Conservation (phyloP, 2,797 vertebrate genomes). For the Tokudaia tokunoshimensis region DNA sequence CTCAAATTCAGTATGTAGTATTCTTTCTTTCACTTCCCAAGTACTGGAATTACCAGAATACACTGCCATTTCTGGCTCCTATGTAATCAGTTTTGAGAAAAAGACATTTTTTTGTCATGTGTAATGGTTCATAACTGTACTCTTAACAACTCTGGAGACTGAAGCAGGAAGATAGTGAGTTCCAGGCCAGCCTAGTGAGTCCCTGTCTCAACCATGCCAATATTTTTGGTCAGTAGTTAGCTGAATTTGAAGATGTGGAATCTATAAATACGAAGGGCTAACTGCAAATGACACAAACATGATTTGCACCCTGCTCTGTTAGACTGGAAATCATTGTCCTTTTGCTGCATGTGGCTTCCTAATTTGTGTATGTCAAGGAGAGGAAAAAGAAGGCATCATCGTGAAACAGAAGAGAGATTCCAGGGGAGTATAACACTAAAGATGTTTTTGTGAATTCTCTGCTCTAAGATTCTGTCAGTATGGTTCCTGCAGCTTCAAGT, state of each 20-base stretch:
- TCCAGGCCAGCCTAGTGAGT: neutral
- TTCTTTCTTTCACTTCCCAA: neutral
- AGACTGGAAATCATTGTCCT: neutral
- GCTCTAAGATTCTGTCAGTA: conserved; percentile 3
- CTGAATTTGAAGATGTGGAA: neutral
- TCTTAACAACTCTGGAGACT: neutral
- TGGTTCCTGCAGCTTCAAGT: conserved; percentile 28
- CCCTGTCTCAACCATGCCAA: neutral
- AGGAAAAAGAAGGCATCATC: neutral
- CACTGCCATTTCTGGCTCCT: neutral
- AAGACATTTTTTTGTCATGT: neutral
- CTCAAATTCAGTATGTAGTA: neutral
- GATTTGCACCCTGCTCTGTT: neutral
- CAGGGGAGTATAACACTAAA: neutral
- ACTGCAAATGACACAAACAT: conserved; percentile 7
- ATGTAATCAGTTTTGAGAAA: neutral
- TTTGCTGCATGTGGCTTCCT: neutral
- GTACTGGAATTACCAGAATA: neutral
- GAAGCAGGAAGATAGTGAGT: neutral
- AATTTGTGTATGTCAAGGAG: neutral
- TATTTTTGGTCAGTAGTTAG: neutral
- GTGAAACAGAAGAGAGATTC: neutral
- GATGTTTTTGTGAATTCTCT: conserved; percentile 1
- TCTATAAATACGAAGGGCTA: neutral
- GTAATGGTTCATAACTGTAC: neutral